phyloP scores from a whole-genome alignment of 2,888 invertebrate species.

The Erebia palarica region DNA sequence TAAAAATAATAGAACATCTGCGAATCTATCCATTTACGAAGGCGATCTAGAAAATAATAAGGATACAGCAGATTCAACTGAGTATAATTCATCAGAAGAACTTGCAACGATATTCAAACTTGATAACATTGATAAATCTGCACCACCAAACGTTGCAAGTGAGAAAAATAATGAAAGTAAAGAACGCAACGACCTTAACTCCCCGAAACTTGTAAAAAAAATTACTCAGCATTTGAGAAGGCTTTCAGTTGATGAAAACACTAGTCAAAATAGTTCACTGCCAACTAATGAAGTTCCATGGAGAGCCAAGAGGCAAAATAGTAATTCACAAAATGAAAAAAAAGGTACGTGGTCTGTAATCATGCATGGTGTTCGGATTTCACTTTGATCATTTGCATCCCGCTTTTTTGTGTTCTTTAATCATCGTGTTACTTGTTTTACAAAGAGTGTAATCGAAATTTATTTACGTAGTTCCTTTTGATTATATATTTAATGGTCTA shows the following conservation, averaged over 20 bases:
- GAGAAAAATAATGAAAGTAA: conserved; percentile 51
- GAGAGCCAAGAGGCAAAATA: conserved; percentile 74
- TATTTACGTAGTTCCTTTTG: conserved; percentile 28
- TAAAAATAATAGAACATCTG: conserved; percentile 61
- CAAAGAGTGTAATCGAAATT: neutral
- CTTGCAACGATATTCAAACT: conserved; percentile 84
- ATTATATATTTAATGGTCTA: conserved; percentile 10
- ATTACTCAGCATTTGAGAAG: conserved; percentile 75
- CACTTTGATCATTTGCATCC: conserved; percentile 74
- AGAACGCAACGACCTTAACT: conserved; percentile 68
- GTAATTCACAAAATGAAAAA: conserved; percentile 74
- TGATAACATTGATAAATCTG: conserved; percentile 53
- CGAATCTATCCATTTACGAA: conserved; percentile 73
- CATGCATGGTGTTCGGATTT: conserved; percentile 76
- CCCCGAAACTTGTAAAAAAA: conserved; percentile 74
- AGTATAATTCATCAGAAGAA: conserved; percentile 85
- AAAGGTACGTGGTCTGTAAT: conserved; percentile 76
- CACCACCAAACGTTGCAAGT: conserved; percentile 46
- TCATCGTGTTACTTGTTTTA: neutral
- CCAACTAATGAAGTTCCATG: conserved; percentile 75
- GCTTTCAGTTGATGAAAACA: conserved; percentile 66
- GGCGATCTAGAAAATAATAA: conserved; percentile 69
- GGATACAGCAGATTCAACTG: conserved; percentile 75
- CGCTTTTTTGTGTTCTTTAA: conserved; percentile 47
- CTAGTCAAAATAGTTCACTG: conserved; percentile 76